Evolutionary conservation across 2,888 invertebrate genomes (phyloP).

Genomic region (Boloria euphrosyne): DNA sequence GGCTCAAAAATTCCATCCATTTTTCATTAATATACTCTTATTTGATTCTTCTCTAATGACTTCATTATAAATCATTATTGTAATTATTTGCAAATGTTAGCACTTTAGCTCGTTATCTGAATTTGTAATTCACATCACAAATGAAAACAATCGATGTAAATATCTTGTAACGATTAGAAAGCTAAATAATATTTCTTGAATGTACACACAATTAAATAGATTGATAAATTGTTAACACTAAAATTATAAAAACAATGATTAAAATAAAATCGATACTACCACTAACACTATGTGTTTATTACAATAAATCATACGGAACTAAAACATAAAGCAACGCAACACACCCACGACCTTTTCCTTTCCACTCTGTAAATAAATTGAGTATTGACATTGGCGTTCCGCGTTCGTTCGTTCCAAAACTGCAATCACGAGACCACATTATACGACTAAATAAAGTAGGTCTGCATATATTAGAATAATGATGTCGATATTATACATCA

Average conservation of each 20-base stretch:
- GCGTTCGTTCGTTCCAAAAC: conserved; percentile 11
- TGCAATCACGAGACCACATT: conserved; percentile 8
- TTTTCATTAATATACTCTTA: conserved; percentile 40
- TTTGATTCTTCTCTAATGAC: conserved; percentile 27
- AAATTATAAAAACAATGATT: conserved; percentile 25
- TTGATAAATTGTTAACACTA: conserved; percentile 32
- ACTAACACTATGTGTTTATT: conserved; percentile 43
- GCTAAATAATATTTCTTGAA: conserved; percentile 22
- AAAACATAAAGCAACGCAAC: conserved; percentile 61
- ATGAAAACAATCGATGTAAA: conserved; percentile 38
- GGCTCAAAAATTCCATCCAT: conserved; percentile 58
- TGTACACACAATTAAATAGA: conserved; percentile 12
- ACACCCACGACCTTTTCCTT: conserved; percentile 74
- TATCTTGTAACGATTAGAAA: conserved; percentile 30
- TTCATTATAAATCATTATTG: conserved; percentile 34
- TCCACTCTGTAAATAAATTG: conserved; percentile 60
- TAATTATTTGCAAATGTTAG: conserved; percentile 31
- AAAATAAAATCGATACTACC: conserved; percentile 30
- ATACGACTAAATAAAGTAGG: conserved; percentile 1
- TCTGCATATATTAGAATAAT: background rate
- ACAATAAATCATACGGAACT: conserved; percentile 48
- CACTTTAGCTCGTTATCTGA: conserved; percentile 31
- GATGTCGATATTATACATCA: background rate
- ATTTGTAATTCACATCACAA: conserved; percentile 37
- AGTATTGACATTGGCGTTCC: conserved; percentile 37